Conservation (phyloP, 2,888 invertebrate genomes). For the Stegophylla sp. region DNA sequence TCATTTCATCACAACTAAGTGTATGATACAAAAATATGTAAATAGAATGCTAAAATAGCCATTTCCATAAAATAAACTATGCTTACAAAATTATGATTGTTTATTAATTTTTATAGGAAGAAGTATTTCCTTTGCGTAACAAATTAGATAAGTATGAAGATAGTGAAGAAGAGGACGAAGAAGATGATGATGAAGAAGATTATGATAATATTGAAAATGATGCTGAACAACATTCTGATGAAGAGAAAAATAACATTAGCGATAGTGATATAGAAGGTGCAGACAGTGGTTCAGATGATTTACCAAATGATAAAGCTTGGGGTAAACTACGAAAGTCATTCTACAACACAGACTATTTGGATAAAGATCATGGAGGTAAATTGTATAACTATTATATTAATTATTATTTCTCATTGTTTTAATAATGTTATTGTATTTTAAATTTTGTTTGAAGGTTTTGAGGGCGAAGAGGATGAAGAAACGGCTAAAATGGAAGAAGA, state of each 20-base stretch:
- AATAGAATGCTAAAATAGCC: no score
- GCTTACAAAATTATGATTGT: background rate
- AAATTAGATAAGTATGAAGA: conserved; percentile 62
- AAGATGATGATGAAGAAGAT: conserved; percentile 66
- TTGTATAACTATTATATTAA: conserved; percentile 5
- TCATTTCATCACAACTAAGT: no score
- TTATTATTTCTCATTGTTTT: background rate
- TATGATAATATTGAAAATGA: conserved; percentile 69
- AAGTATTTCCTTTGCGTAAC: conserved; percentile 68
- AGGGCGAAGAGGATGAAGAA: conserved; percentile 73
- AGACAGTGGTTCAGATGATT: conserved; percentile 69
- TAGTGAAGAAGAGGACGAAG: conserved; percentile 66
- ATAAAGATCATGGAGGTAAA: conserved; percentile 80
- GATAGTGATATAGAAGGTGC: conserved; percentile 79
- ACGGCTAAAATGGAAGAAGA: conserved; percentile 81
- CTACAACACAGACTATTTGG: conserved; percentile 88
- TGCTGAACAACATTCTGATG: conserved; percentile 63
- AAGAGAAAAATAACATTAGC: conserved; percentile 64
- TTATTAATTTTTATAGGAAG: conserved; percentile 66
- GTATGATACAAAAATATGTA: no score
- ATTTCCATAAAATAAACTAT: background rate
- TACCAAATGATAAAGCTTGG: conserved; percentile 87
- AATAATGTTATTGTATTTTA: background rate
- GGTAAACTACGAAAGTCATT: conserved; percentile 80
- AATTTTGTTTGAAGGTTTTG: conserved; percentile 61